phyloP scores from a whole-genome alignment of 2,888 invertebrate genomes.

The Hymenopus coronatus region DNA sequence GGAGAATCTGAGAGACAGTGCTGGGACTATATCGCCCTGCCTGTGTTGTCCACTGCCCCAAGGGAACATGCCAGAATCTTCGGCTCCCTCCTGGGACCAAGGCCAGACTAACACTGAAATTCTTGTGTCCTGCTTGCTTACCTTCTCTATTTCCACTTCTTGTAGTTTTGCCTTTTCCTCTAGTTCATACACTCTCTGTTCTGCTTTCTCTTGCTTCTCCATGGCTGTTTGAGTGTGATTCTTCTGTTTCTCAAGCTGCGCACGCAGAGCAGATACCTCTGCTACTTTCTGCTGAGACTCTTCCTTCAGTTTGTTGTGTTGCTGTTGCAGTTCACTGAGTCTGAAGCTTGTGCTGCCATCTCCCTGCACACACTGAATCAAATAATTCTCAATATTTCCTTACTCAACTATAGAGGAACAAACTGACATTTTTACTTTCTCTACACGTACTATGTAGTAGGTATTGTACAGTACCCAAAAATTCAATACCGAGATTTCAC shows the following conservation, averaged over 20 bases:
- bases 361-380: neutral
- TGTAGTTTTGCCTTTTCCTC: slow-evolving; percentile 49
- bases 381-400: no score
- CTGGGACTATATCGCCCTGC: no score
- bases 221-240: slow-evolving; percentile 46
- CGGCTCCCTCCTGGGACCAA: no score
- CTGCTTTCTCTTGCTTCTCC: slow-evolving; percentile 54
- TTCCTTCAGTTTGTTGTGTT: slow-evolving; percentile 62
- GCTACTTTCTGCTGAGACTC: slow-evolving; percentile 66
- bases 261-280: slow-evolving; percentile 58
- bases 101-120: no score
- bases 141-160: slow-evolving; percentile 46
- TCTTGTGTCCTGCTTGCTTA: slow-evolving; percentile 33
- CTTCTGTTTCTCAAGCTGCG: slow-evolving; percentile 53
- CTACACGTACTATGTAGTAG: no score
- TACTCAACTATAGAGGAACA: no score
- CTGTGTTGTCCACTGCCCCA: no score
- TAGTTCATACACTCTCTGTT: slow-evolving; percentile 58
- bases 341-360: slow-evolving; percentile 54
- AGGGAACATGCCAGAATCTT: no score
- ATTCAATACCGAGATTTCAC: no score
- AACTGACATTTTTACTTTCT: no score
- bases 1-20: no score
- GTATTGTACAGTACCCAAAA: no score
- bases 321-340: slow-evolving; percentile 57